phyloP scores from a whole-genome alignment of 2,888 invertebrate species.

The Lepidonotus clava region DNA sequence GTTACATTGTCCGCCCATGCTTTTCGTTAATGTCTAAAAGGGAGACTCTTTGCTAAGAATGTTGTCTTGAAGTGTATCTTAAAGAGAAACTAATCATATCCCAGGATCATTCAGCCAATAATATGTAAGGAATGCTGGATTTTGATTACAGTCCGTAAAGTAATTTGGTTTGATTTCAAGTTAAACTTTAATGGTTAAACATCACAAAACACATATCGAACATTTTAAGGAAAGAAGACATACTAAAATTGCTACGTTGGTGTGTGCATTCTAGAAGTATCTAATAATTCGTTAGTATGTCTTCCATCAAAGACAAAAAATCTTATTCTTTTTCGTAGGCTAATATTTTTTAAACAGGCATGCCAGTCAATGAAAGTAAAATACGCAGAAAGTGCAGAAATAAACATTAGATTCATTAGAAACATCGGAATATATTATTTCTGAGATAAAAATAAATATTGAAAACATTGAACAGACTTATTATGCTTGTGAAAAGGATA shows the following conservation, averaged over 20 bases:
- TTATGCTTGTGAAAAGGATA: too few relatives aligned
- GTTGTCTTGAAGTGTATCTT: background rate
- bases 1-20: slow-evolving; percentile 17
- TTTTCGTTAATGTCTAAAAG: background rate
- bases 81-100: background rate
- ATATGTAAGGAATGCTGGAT: background rate
- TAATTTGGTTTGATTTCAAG: too few relatives aligned
- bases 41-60: background rate
- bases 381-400: too few relatives aligned
- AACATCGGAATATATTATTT: too few relatives aligned
- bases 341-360: too few relatives aligned
- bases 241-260: background rate
- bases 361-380: too few relatives aligned
- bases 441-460: too few relatives aligned
- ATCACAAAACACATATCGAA: slow-evolving; percentile 4
- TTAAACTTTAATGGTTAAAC: too few relatives aligned
- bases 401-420: too few relatives aligned
- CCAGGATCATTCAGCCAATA: background rate
- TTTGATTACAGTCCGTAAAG: background rate
- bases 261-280: slow-evolving; percentile 7
- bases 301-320: too few relatives aligned
- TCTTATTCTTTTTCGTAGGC: too few relatives aligned
- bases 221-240: background rate
- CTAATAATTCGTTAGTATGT: background rate
- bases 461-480: too few relatives aligned